phyloP scores from a whole-genome alignment of 2,797 vertebrate species.

The Fratercula arctica region DNA sequence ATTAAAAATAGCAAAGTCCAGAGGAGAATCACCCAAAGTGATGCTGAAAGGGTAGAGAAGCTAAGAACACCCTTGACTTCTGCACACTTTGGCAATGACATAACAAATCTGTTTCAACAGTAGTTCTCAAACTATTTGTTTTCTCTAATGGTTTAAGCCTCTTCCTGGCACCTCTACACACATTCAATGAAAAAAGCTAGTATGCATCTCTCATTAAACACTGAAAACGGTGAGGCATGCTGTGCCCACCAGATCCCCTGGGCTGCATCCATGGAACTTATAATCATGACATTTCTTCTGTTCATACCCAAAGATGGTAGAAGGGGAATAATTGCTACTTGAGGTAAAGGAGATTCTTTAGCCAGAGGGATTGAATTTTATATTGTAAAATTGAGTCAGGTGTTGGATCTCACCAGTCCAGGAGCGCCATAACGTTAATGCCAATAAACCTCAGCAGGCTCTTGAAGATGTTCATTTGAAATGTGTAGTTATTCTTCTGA shows the following conservation, averaged over 20 bases:
- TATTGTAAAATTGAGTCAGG: neutral
- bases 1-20: neutral
- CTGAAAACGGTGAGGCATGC: neutral
- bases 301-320: neutral
- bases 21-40: neutral
- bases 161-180: neutral
- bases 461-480: neutral
- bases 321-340: neutral
- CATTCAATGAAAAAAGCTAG: neutral
- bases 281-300: neutral
- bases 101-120: neutral
- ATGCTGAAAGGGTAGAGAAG: neutral
- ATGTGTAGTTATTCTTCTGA: neutral
- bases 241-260: neutral
- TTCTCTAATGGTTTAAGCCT: neutral
- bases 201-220: neutral
- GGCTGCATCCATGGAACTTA: neutral
- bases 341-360: neutral
- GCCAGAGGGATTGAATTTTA: neutral
- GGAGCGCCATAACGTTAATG: neutral
- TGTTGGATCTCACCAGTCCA: neutral
- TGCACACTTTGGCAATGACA: neutral
- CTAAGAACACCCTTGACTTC: neutral
- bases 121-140: neutral
- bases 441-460: neutral